Base-by-base conservation (phyloP, 2,113 vertebrate species). In the Bubo scandiacus region DNA sequence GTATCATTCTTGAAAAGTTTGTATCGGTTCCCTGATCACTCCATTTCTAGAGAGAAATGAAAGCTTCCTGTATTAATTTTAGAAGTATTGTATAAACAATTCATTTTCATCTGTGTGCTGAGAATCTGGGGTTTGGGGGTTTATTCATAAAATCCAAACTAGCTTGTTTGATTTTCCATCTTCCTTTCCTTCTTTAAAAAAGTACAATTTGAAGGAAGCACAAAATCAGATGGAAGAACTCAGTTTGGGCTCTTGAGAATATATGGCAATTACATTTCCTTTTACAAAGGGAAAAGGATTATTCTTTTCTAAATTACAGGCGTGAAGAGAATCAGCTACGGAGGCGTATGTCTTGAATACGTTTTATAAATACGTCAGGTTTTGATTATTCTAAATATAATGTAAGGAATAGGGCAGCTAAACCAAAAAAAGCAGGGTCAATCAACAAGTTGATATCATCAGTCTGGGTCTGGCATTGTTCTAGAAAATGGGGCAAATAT, bases 101-200 rank as follows among this genome's bases (percentile, higher is more conserved):
- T 94, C 5, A 43, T 75, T 91, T 81, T 74, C 11, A 59, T 77
- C 51, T 66, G 12, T 59, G 26, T 78, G 11, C 40, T 78, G 51
- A 91, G 52, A 80, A 82, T 91, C 52, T 73, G 54, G 43, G 52
- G 3, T 38, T 80, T 95, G 55, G 43, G 2, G 34, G 57, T 88
- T 96, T 81, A 88, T 30, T 95, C 7, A 15, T 32, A 90, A 82
- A 90, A 63, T 92, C 61, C 54, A 95, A 94, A 71, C 27, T 74
- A 78, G 20, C 22, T 72, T 86, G 62, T 54, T 90, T 86, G 71
- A 91, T 54, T 88, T 94, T 70, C 54, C 30, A 57, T 77, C 81
- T 49, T 90, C 11, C 54, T 34, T 75, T 86, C 58, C 72, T 63
- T 87, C 63, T 95, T 88, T 74, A 70, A 88, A 91, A 94, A 86